Conservation (phyloP, 2,888 invertebrate species). For the Lasioglossum leucozonium region DNA sequence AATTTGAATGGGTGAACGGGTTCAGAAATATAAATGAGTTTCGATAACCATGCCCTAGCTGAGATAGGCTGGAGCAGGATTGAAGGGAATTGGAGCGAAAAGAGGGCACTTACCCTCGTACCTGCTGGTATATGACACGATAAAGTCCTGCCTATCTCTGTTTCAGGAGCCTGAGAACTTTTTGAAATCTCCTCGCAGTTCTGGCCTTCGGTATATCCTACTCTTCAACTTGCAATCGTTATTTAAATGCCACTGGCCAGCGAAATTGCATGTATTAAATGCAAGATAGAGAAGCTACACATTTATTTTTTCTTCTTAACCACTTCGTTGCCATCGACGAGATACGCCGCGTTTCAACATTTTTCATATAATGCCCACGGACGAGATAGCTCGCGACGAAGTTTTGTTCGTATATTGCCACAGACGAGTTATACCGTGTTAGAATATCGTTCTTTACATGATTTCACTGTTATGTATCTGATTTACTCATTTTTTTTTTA, state of each 20-base stretch:
- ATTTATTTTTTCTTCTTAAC: not conserved
- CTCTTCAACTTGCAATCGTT: conserved; percentile 37
- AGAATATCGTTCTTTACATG: no score
- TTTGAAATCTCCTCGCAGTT: conserved; percentile 54
- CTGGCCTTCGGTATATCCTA: conserved; percentile 63
- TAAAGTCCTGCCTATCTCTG: conserved; percentile 67
- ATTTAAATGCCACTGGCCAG: conserved; percentile 50
- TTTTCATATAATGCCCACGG: no score
- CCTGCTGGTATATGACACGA: conserved; percentile 73
- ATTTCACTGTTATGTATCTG: not conserved
- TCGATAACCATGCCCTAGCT: conserved; percentile 68
- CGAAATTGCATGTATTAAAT: not conserved
- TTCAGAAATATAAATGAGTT: conserved; percentile 77
- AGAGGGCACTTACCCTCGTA: conserved; percentile 64
- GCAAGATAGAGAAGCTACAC: not conserved
- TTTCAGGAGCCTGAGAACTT: conserved; percentile 49
- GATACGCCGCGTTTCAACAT: no score
- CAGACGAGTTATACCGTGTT: no score
- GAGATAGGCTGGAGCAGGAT: conserved; percentile 61
- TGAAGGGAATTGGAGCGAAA: conserved; percentile 77
- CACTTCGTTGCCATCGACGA: no score
- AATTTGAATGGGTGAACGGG: conserved; percentile 64
- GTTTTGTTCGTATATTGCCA: no score
- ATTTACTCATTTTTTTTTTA: not conserved
- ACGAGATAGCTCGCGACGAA: no score